phyloP scores from a whole-genome alignment of 2,113 vertebrate genomes.

The Rafetus swinhoei region DNA sequence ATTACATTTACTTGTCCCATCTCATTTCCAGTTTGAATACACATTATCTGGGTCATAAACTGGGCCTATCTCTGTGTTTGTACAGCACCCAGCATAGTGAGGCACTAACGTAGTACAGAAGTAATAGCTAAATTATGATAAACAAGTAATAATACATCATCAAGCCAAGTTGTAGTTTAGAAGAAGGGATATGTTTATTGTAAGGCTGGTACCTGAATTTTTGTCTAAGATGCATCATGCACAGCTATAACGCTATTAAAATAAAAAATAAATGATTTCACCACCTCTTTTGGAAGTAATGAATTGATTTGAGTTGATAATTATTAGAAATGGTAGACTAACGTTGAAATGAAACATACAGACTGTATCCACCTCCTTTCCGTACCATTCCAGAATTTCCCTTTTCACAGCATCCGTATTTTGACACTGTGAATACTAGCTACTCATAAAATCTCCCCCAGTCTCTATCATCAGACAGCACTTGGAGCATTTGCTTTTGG shows the following conservation, averaged over 20 bases:
- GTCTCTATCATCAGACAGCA: conserved; percentile 28
- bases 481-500: conserved; percentile 24
- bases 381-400: not conserved
- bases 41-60: accelerated
- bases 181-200: not conserved
- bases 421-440: not conserved
- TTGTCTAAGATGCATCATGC: accelerated
- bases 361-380: too few species aligned
- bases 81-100: not conserved
- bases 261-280: not conserved
- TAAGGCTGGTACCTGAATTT: not conserved
- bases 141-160: not conserved
- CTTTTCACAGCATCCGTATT: not conserved
- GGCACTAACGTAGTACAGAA: not conserved
- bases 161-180: not conserved
- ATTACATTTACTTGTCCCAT: not conserved
- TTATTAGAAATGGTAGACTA: not conserved
- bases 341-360: too few species aligned
- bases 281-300: not conserved
- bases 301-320: not conserved
- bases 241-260: not conserved
- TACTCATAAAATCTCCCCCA: conserved; percentile 5
- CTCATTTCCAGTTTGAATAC: not conserved
- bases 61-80: not conserved
- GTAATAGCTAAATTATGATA: not conserved